Base-by-base conservation (phyloP, 2,888 invertebrate species). In the Drosophila phalerata region DNA sequence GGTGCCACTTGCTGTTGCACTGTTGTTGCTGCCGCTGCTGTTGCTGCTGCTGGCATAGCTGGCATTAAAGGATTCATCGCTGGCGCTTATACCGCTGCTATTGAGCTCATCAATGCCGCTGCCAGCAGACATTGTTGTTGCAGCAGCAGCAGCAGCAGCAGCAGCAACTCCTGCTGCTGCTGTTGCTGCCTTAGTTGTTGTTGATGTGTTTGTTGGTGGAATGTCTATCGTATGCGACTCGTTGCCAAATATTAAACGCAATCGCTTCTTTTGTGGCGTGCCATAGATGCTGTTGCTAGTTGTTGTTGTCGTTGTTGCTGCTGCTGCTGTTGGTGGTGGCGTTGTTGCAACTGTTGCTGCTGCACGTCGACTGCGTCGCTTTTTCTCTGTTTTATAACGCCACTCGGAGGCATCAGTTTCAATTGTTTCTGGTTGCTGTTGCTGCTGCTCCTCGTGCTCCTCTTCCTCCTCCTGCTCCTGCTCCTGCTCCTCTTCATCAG, bases 211-310 rank as follows among this genome's bases (percentile, higher is more conserved):
- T 43, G 55, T 58, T 93, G 96, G 94, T 93, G 97, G 97, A 93
- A 97, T 95, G 94, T 97, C 96, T 91, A 97, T 97, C 91, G 97
- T 97, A 91, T 96, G 96, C 90, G 96, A 96, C 92, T 97, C 97
- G 92, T 97, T 97, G 83, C 97, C 97, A 90, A 97, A 96, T 89
- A 97, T 97, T 90, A 98, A 94, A 90, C 97, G 95, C 91, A 98
- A 94, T 90, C 97, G 95, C 93, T 97, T 98, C 94, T 96, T 96
- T 55, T 96, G 95, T 75, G 96, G 96, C 88, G 95, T 94, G 79
- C 94, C 94, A 52, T 86, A 87, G 37, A 89, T 79, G 77, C 64
- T 69, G 62, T 77, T 55, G 61, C 42, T 72, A 49, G 56, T 49
- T 6, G 49, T 37, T 66, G 62, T 37, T 55, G 62, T 63, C 1